Base-by-base conservation (phyloP, 2,113 vertebrate species). In the Heliornis fulica region DNA sequence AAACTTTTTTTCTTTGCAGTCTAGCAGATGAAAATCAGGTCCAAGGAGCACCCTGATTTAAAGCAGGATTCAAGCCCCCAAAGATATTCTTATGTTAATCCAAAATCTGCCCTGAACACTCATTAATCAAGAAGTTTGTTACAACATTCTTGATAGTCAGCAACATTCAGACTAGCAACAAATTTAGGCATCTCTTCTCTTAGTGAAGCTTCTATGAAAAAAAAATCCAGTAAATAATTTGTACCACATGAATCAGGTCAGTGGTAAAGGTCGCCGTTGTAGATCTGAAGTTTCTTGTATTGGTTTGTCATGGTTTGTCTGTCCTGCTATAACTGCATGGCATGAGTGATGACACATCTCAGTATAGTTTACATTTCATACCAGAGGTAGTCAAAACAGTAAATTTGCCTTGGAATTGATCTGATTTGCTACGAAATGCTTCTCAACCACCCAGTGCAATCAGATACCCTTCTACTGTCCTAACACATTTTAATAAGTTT, bases 201-300 rank as follows among this genome's bases (percentile, higher is more conserved):
- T 14, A 23, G 13, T 5, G 19, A 89, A 60, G 31, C 29, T 76
- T 80, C 36, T 34, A 0, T 46, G 21, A 3, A 22, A 83, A 61
- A 29, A 13, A 79, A 46, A 32, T 83, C 32, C 74, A 69, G 32
- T 38, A 63, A 86, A 40, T 10, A 41, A 77, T n/a, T 7, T 32
- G 15, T 9, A 59, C 22, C 13, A 29, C 1, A 0, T 16, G n/a
- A 87, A 31, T 11, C 26, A 71, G 29, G 0, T 0, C 15, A 34
- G 29, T 31, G n/a, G 22, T 77, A 2, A 75, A 81, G 20, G 29
- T 11, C 71, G 40, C 20, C 50, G 28, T 7, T 51, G 50, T 26
- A 69, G 12, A 48, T 21, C 34, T 87, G 19, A 77, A 57, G 15
- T 61, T 28, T 43, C 17, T 21, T 78, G 23, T 34, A 34, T 0